Evolutionary conservation across 2,113 vertebrate species (phyloP), one percentile per base, ranked within the genome.

Genomic region (Hippocampus abdominalis): DNA sequence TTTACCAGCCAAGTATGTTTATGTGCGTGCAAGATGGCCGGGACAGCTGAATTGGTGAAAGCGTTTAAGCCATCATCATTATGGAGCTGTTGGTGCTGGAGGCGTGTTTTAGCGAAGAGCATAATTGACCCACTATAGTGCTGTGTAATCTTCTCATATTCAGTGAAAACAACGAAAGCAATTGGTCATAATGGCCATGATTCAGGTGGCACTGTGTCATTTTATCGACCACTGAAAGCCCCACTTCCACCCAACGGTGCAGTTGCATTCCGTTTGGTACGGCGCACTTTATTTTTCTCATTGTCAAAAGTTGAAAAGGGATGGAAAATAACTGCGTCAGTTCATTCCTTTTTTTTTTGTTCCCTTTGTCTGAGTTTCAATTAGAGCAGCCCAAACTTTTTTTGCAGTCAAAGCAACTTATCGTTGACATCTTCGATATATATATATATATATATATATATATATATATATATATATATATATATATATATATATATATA

Each of bases 61-160:
- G 90, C 93, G 91, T 95, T 95, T 90, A 93, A 91, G 91, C 92
- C 92, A 94, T 94, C 93, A 94, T 92, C 88, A 90, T 91, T 91
- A 92, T 88, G 93, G 92, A 92, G 91, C 91, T 94, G 93, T 93
- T 89, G 91, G 88, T 90, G 44, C 85, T 80, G 90, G 78, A 86
- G 91, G 92, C 95, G 92, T 94, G 93, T 84, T 96, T 94, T 94
- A 95, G 91, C 90, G 84, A 87, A 86, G 91, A 89, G 86, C 88
- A 88, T 93, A 95, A 95, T 94, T 94, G 89, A 92, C 87, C 91
- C 88, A 87, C 94, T 93, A 93, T 87, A 91, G 87, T 90, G 89
- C 89, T 88, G 81, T 89, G 84, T 87, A 89, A 89, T 89, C 87
- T 90, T 88, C 87, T 90, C 84, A 89, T 90, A 89, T 89, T 92